Evolutionary conservation across 2,113 vertebrate species (phyloP).

Genomic region (Sturnus vulgaris): DNA sequence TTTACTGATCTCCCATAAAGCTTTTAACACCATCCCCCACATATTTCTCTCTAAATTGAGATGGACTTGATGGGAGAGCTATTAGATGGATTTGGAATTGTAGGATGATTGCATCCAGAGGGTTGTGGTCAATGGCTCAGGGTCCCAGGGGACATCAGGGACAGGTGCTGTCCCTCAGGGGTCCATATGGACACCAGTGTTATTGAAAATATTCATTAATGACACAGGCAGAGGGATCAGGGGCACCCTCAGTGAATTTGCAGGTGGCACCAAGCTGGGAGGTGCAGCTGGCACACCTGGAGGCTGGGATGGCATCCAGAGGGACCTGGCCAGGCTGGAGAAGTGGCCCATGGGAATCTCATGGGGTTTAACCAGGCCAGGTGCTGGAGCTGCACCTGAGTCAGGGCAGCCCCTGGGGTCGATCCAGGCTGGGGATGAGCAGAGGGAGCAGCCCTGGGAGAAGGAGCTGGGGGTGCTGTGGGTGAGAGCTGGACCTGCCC

Average conservation of each 20-base stretch:
- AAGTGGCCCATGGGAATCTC: neutral
- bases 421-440: too few relatives aligned
- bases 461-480: neutral
- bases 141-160: neutral
- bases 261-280: neutral
- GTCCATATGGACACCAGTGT: neutral
- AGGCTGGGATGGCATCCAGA: neutral
- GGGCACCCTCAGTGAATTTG: neutral
- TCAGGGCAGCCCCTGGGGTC: too few relatives aligned
- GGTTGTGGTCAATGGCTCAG: neutral
- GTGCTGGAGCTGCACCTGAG: too few relatives aligned
- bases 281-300: neutral
- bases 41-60: neutral
- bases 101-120: neutral
- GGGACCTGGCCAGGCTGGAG: neutral
- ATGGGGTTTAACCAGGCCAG: neutral
- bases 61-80: neutral
- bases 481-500: neutral
- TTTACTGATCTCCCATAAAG: neutral
- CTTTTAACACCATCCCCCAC: fast-evolving
- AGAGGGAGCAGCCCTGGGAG: neutral
- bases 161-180: neutral
- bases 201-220: neutral
- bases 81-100: neutral
- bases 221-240: neutral